These are phyloP conservation scores for Ptychochromis oligacanthus DNA, from an alignment of 2,113 vertebrate genomes.

Conservation along the genomic window DNA sequence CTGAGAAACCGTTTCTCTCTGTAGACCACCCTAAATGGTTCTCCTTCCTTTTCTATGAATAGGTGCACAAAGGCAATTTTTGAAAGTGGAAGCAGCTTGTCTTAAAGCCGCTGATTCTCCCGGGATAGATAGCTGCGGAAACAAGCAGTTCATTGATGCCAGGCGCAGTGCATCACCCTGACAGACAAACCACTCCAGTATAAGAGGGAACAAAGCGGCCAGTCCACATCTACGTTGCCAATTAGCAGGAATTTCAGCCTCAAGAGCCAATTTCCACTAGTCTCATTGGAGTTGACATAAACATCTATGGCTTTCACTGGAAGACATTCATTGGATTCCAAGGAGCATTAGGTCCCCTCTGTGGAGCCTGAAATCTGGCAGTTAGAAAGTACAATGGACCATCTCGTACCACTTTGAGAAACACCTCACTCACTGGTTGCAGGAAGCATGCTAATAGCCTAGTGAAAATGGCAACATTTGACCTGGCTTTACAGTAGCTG, in stretches of 20 bases:
- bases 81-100: conserved; percentile 70
- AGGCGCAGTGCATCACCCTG: conserved; percentile 62
- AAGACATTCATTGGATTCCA: conserved; percentile 76
- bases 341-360: conserved; percentile 67
- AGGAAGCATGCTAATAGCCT: neutral
- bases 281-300: conserved; percentile 64
- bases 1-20: conserved; percentile 17
- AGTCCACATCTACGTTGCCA: conserved; percentile 70
- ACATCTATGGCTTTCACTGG: conserved; percentile 67
- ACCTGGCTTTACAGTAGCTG: neutral
- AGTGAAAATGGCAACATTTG: neutral
- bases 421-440: conserved; percentile 14
- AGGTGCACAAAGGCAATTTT: conserved; percentile 52
- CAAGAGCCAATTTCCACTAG: conserved; percentile 74
- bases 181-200: conserved; percentile 71
- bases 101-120: conserved; percentile 57
- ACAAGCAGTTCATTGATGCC: conserved; percentile 76
- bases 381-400: conserved; percentile 34
- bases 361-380: conserved; percentile 41
- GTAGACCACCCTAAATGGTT: conserved; percentile 1
- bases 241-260: conserved; percentile 78
- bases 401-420: conserved; percentile 45
- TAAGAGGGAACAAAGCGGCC: conserved; percentile 67
- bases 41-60: conserved; percentile 4
- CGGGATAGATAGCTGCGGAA: conserved; percentile 49